Conservation (phyloP, 2,113 vertebrate species). For the Furnarius figulus region DNA sequence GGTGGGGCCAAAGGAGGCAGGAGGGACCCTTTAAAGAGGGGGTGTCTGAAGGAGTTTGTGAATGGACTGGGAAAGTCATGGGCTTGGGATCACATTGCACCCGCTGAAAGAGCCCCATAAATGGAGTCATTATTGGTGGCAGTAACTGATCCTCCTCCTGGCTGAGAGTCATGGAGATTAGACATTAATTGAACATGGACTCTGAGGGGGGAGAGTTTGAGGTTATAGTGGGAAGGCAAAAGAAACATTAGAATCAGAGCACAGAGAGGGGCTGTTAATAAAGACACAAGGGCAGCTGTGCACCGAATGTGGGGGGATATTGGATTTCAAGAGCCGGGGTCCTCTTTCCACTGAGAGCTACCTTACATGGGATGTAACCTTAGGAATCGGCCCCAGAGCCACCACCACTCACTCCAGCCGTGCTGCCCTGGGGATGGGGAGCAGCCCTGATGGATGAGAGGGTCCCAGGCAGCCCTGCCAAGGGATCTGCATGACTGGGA, state of each 20-base stretch:
- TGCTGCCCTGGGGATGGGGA: not conserved
- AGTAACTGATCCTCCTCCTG: conserved; percentile 49
- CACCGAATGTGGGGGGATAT: not conserved
- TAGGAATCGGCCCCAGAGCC: not conserved
- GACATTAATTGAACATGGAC: conserved; percentile 1
- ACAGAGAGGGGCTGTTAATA: conserved; percentile 13
- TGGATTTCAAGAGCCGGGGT: not conserved
- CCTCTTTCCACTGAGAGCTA: not conserved
- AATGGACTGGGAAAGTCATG: conserved; percentile 41
- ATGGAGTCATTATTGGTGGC: conserved; percentile 49
- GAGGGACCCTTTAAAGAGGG: not conserved
- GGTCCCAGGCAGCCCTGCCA: fast-evolving
- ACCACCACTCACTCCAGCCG: fast-evolving
- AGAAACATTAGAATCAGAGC: not conserved
- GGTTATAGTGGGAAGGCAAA: not conserved
- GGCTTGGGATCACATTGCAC: conserved; percentile 32
- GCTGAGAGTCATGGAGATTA: conserved; percentile 36
- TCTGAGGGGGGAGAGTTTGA: not conserved
- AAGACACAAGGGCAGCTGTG: conserved; percentile 53
- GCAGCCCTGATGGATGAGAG: fast-evolving
- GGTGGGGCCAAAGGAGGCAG: not conserved
- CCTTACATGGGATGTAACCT: not conserved
- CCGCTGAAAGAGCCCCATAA: conserved; percentile 39
- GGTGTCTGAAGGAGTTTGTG: conserved; percentile 5
- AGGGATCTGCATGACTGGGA: fast-evolving